Percentiles rank a stretch among this genome's conserved stretches.
These are phyloP conservation scores for Cactoblastis cactorum DNA, from an alignment of 2,888 invertebrate species.

Conservation along the genomic window DNA sequence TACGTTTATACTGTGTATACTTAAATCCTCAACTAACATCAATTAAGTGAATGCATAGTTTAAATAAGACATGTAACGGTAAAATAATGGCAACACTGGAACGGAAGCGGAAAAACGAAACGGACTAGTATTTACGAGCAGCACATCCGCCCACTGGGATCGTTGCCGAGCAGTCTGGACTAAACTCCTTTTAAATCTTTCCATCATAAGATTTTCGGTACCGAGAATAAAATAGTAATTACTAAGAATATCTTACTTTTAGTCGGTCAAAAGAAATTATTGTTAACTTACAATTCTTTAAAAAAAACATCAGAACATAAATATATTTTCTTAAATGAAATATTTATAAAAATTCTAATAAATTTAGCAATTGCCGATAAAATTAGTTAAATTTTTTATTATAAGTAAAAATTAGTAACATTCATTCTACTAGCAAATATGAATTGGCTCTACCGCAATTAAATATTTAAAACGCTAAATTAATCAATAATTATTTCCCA, in stretches of 20 bases:
- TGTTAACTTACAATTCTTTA: too few species aligned
- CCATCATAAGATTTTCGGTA: slow-evolving; percentile 31
- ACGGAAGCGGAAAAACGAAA: slow-evolving; percentile 75
- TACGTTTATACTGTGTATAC: background rate
- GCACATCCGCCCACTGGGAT: slow-evolving; percentile 65
- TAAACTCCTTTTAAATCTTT: slow-evolving; percentile 41
- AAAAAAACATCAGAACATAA: too few species aligned
- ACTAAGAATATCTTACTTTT: background rate
- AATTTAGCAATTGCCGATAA: too few species aligned
- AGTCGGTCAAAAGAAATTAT: background rate
- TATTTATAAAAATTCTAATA: too few species aligned
- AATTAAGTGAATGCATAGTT: slow-evolving; percentile 58
- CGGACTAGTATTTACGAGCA: slow-evolving; percentile 74
- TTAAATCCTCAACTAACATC: slow-evolving; percentile 29
- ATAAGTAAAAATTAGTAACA: too few species aligned
- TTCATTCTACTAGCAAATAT: too few species aligned
- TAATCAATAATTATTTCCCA: too few species aligned
- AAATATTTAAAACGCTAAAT: too few species aligned
- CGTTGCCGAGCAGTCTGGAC: slow-evolving; percentile 51
- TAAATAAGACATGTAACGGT: slow-evolving; percentile 63
- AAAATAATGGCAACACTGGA: slow-evolving; percentile 27
- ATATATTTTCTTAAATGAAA: too few species aligned
- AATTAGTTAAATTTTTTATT: too few species aligned
- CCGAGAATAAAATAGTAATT: slow-evolving; percentile 7
- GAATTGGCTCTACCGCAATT: too few species aligned